These are phyloP conservation scores for Rhabdomys dilectus DNA, from an alignment of 2,113 vertebrate species.

Conservation along the genomic window DNA sequence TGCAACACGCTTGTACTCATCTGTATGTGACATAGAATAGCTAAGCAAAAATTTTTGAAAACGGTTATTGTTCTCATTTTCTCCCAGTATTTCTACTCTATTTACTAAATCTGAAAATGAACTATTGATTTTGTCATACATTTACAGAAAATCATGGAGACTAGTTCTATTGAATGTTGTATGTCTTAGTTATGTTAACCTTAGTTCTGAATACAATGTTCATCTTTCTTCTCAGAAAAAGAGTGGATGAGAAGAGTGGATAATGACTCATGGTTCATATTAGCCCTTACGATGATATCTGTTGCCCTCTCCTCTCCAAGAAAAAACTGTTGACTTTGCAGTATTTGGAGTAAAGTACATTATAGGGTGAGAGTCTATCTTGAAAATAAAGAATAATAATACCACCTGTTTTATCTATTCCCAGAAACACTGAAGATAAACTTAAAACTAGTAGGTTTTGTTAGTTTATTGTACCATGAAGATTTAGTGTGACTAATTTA, in stretches of 20 bases:
- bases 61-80: rapidly evolving
- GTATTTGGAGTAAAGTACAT: background rate
- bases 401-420: background rate
- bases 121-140: background rate
- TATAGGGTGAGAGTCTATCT: background rate
- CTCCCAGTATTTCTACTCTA: background rate
- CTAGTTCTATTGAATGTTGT: background rate
- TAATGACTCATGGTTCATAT: background rate
- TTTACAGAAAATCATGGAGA: background rate
- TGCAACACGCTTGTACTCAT: background rate
- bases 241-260: background rate
- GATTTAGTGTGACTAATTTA: background rate
- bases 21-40: background rate
- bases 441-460: background rate
- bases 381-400: conserved; percentile 16
- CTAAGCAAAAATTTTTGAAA: background rate
- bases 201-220: background rate
- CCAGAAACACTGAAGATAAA: background rate
- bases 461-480: background rate
- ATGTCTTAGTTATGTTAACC: background rate
- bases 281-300: background rate
- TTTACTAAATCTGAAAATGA: background rate
- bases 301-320: rapidly evolving
- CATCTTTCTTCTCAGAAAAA: background rate
- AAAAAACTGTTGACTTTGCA: background rate